Conservation (phyloP, 2,797 vertebrate genomes). For the Eutrigla gurnardus region DNA sequence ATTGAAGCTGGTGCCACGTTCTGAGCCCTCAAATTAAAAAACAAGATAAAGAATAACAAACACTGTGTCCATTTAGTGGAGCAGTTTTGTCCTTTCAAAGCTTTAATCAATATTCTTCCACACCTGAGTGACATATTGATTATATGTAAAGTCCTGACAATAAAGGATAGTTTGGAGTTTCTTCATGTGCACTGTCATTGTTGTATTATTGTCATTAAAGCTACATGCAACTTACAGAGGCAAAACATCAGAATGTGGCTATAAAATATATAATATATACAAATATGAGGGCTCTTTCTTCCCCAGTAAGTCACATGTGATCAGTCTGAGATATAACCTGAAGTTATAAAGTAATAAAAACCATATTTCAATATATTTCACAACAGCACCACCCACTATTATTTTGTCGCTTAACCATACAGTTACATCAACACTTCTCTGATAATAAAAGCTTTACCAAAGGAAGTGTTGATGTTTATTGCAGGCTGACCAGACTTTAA, state of each 20-base stretch:
- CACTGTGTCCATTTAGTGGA: not conserved
- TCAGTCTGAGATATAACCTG: not conserved
- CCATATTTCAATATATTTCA: not conserved
- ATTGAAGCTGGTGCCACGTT: constrained; percentile 81
- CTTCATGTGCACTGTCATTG: not conserved
- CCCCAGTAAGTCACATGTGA: not conserved
- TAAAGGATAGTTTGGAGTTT: constrained; percentile 3
- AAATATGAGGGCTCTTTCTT: not conserved
- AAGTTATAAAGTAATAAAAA: not conserved
- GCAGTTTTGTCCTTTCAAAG: not conserved
- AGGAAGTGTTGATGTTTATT: not conserved
- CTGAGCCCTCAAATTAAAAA: constrained; percentile 28
- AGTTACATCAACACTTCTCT: not conserved
- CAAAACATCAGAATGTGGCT: not conserved
- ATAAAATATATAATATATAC: not conserved
- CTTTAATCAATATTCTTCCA: not conserved
- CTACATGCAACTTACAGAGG: not conserved
- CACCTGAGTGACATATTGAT: not conserved
- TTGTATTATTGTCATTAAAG: not conserved
- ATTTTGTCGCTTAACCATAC: not conserved
- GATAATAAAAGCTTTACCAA: not conserved
- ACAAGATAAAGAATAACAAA: not conserved
- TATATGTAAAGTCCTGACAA: not conserved
- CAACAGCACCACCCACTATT: not conserved
- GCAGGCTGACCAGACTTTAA: not conserved